phyloP scores from a whole-genome alignment of 2,113 vertebrate genomes.

The Dromas ardeola region DNA sequence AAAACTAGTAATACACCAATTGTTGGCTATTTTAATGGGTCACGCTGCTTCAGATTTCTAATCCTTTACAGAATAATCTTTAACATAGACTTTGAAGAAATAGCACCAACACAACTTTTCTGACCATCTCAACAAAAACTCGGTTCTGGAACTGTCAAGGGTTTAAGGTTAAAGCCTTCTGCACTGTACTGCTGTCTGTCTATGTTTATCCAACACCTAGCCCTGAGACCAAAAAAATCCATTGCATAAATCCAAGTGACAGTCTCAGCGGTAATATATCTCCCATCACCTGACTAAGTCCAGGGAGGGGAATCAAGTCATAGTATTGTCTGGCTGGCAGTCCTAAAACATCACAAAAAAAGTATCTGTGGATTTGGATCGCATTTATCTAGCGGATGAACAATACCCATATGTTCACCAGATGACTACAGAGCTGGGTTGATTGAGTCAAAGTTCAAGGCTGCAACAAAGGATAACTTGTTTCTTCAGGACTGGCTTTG shows the following conservation, averaged over 20 bases:
- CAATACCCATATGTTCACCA: slow-evolving; percentile 51
- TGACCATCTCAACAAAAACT: neutral
- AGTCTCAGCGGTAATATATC: slow-evolving; percentile 22
- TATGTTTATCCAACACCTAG: slow-evolving; percentile 13
- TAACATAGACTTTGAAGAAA: neutral
- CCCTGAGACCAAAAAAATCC: neutral
- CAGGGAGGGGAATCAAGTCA: slow-evolving; percentile 4
- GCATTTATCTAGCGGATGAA: slow-evolving; percentile 24
- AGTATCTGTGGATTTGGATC: slow-evolving; percentile 1
- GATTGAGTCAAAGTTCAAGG: slow-evolving; percentile 46
- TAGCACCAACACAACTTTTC: neutral
- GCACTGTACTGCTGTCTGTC: neutral
- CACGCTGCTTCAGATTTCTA: neutral
- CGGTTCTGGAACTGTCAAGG: neutral
- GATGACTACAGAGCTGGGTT: slow-evolving; percentile 3
- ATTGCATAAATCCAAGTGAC: slow-evolving; percentile 25
- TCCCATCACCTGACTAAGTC: neutral
- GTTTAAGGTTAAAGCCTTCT: slow-evolving; percentile 1
- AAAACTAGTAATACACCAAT: neutral
- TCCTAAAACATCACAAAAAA: slow-evolving; percentile 12
- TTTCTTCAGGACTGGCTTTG: slow-evolving; percentile 7
- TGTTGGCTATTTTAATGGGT: neutral
- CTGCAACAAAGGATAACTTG: neutral
- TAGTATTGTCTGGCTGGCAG: slow-evolving; percentile 7
- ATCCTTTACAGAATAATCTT: neutral